phyloP scores from a whole-genome alignment of 2,888 invertebrate species.

The Troides oblongomaculatus region DNA sequence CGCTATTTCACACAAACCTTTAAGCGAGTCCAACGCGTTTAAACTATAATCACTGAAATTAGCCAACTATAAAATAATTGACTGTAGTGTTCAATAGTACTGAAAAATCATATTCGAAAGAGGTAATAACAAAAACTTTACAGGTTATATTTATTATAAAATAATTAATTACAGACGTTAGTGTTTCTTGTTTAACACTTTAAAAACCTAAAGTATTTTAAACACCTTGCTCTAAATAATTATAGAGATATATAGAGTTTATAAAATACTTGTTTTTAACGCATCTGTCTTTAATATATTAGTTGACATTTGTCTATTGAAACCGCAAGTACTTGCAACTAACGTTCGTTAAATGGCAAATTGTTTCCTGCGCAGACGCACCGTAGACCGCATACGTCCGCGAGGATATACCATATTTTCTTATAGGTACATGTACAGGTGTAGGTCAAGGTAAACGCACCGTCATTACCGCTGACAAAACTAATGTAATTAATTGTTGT shows the following conservation, averaged over 20 bases:
- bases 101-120: too few species aligned
- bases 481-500: not conserved
- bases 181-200: too few species aligned
- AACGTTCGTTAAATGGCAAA: constrained; percentile 42
- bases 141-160: too few species aligned
- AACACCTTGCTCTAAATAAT: too few species aligned
- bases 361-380: constrained; percentile 42
- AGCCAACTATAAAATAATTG: too few species aligned
- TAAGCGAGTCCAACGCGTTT: too few species aligned
- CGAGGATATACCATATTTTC: constrained; percentile 19
- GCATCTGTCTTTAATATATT: constrained; percentile 18
- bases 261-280: constrained; percentile 1
- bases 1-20: too few species aligned
- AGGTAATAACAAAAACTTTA: too few species aligned
- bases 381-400: constrained; percentile 4
- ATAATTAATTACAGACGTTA: too few species aligned
- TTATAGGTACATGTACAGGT: not conserved
- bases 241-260: not conserved
- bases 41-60: too few species aligned
- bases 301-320: constrained; percentile 32
- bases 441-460: constrained; percentile 17
- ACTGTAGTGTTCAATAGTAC: too few species aligned
- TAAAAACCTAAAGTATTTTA: too few species aligned
- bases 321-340: constrained; percentile 16
- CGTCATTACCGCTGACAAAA: not conserved